Conservation (phyloP, 2,797 vertebrate genomes). For the Discoglossus pictus region DNA sequence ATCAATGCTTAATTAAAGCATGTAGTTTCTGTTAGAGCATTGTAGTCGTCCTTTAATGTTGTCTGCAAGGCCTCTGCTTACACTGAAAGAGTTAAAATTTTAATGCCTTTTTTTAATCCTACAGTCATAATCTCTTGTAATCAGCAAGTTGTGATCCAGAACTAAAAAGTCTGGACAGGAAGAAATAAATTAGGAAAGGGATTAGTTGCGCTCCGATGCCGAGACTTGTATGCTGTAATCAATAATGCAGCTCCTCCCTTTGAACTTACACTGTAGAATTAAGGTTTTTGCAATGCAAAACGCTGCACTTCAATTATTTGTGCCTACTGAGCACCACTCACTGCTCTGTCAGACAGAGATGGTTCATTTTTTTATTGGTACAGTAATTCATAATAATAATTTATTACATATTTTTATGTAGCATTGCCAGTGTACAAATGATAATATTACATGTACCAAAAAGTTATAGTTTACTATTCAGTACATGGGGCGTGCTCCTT, state of each 20-base stretch:
- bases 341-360: slow-evolving; percentile 66
- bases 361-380: slow-evolving; percentile 73
- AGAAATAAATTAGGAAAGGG: slow-evolving; percentile 43
- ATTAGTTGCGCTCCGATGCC: slow-evolving; percentile 35
- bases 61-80: background rate
- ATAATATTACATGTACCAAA: too few species aligned
- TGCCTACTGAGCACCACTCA: slow-evolving; percentile 60
- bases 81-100: slow-evolving; percentile 17
- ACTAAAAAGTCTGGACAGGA: slow-evolving; percentile 44
- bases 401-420: slow-evolving; percentile 22
- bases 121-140: slow-evolving; percentile 42
- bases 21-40: too few species aligned
- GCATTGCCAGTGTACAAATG: background rate
- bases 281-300: slow-evolving; percentile 67
- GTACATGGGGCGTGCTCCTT: too few species aligned
- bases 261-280: slow-evolving; percentile 67
- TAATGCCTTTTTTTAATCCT: background rate
- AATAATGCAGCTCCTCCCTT: slow-evolving; percentile 46
- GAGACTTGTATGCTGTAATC: slow-evolving; percentile 49
- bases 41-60: too few species aligned
- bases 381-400: slow-evolving; percentile 29
- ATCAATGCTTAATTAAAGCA: too few species aligned
- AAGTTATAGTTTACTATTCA: too few species aligned
- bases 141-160: slow-evolving; percentile 47
- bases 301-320: slow-evolving; percentile 61